Base-by-base conservation (phyloP, 1,140 invertebrate genomes). In the Aporrectodea caliginosa region DNA sequence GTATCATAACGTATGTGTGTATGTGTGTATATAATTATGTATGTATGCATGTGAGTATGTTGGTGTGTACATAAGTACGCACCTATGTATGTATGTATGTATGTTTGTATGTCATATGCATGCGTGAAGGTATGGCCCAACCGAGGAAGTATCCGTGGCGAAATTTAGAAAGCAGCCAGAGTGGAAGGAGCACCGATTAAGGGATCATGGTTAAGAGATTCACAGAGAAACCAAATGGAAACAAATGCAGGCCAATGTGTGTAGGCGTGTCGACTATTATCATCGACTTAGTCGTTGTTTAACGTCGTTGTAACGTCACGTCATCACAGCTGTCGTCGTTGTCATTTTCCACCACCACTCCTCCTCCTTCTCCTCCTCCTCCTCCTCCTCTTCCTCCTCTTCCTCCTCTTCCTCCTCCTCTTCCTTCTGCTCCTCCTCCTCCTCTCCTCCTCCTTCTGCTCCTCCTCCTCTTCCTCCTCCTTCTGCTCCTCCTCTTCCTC, bases 21-120 rank as follows among this genome's bases (percentile, higher is more conserved):
- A 72, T 72, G 27, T 72, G 27, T 72, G 27, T 72, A 72, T 72
- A 27, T 29, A 72, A 16, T 14, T 68, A 68, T 68, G 58, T 68
- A 68, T 68, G 58, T 68, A 68, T n/a, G n/a, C n/a, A n/a, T n/a
- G n/a, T n/a, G n/a, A n/a, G n/a, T n/a, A n/a, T n/a, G n/a, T n/a
- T n/a, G n/a, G n/a, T n/a, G n/a, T n/a, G n/a, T n/a, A n/a, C n/a
- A n/a, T n/a, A n/a, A n/a, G n/a, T n/a, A n/a, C n/a, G n/a, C n/a
- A n/a, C n/a, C n/a, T n/a, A n/a, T n/a, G n/a, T n/a, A n/a, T n/a
- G n/a, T n/a, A n/a, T n/a, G n/a, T n/a, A n/a, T n/a, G n/a, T n/a
- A 68, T 68, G 58, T 68, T 16, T 68, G 58, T 68, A 68, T 68
- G 58, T 68, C 27, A 27, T 68, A 68, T 68, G 58, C 27, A n/a